Evolutionary conservation across 2,113 vertebrate species (phyloP).

Genomic region (Etia nguti): DNA sequence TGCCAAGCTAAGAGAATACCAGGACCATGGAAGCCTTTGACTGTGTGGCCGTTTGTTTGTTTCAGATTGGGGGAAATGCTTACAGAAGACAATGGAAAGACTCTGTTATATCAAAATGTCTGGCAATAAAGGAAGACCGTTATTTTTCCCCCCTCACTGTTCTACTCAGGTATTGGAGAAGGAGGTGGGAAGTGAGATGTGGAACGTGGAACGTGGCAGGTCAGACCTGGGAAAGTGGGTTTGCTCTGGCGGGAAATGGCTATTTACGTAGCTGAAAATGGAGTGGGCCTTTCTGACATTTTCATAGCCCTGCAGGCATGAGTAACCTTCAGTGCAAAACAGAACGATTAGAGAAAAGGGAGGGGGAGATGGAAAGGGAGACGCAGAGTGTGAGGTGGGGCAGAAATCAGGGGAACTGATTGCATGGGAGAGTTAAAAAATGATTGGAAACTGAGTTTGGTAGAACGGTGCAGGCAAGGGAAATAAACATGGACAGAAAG

Average conservation of each 20-base stretch:
- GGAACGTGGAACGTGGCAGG: slow-evolving; percentile 44
- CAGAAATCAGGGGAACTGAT: slow-evolving; percentile 15
- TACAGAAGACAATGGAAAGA: background rate
- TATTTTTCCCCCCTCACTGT: background rate
- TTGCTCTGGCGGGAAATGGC: slow-evolving; percentile 83
- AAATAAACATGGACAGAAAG: slow-evolving; percentile 19
- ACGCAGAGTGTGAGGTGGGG: slow-evolving; percentile 1
- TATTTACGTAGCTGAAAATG: slow-evolving; percentile 79
- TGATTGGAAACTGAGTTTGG: slow-evolving; percentile 12
- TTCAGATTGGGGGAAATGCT: background rate
- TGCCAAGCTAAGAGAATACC: background rate
- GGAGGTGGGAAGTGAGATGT: slow-evolving; percentile 15
- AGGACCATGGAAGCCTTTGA: background rate
- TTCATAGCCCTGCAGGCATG: slow-evolving; percentile 72
- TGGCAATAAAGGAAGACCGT: background rate
- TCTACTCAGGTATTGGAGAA: slow-evolving; percentile 2
- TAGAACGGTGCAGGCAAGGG: background rate
- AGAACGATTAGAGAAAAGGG: slow-evolving; percentile 54
- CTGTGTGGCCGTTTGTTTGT: background rate
- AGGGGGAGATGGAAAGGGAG: background rate
- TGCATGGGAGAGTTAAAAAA: slow-evolving; percentile 1
- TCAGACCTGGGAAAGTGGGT: slow-evolving; percentile 71
- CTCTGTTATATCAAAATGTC: background rate
- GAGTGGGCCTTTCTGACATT: slow-evolving; percentile 70
- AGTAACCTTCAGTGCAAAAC: slow-evolving; percentile 76